phyloP scores from a whole-genome alignment of 1,140 invertebrate species.

The Trialeurodes vaporariorum region DNA sequence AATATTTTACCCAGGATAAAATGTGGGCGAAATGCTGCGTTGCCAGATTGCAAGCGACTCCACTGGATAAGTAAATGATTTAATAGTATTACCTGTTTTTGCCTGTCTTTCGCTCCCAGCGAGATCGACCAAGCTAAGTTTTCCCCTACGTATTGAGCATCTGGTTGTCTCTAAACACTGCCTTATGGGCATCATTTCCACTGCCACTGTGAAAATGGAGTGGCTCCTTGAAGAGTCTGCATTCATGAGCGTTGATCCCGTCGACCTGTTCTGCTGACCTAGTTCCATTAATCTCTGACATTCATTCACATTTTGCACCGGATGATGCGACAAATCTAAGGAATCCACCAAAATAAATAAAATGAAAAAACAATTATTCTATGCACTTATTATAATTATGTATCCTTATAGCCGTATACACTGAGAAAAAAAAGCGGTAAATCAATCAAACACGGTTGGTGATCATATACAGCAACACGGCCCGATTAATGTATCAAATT shows the following conservation, averaged over 20 bases:
- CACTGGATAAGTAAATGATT: too few species aligned
- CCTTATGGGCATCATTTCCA: conserved; percentile 58
- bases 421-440: conserved; percentile 7
- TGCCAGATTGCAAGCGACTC: too few species aligned
- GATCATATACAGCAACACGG: too few species aligned
- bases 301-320: conserved; percentile 60
- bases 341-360: conserved; percentile 21
- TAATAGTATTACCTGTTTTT: conserved; percentile 63
- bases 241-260: conserved; percentile 75
- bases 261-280: conserved; percentile 61
- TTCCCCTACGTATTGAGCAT: conserved; percentile 54
- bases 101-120: conserved; percentile 78
- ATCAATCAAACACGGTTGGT: too few species aligned
- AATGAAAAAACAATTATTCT: too few species aligned
- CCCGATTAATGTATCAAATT: conserved; percentile 3
- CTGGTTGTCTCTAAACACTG: conserved; percentile 33
- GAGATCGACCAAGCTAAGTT: conserved; percentile 82
- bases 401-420: too few species aligned
- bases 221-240: conserved; percentile 75
- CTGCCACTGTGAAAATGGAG: conserved; percentile 80
- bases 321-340: conserved; percentile 57
- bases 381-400: too few species aligned
- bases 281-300: conserved; percentile 60
- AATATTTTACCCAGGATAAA: too few species aligned
- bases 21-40: too few species aligned